A percentile compares a stretch with the other conserved stretches of the same genome.
phyloP scores from a whole-genome alignment of 2,113 vertebrate species.

The Uria aalge region DNA sequence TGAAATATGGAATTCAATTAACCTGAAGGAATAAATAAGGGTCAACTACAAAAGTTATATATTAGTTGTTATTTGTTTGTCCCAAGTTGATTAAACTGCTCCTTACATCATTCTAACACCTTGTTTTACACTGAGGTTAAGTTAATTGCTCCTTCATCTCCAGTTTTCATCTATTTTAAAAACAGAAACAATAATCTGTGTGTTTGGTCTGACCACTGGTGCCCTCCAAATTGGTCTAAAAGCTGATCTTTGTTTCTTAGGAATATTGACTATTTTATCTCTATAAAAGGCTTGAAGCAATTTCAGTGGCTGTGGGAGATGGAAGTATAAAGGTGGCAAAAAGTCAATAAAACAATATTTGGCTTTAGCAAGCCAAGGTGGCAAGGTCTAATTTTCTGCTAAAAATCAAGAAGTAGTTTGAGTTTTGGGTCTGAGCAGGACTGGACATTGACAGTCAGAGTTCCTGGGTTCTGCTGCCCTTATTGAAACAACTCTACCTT shows the following conservation, averaged over 20 bases:
- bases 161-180: background rate
- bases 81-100: background rate
- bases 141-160: background rate
- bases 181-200: background rate
- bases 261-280: background rate
- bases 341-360: background rate
- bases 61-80: background rate
- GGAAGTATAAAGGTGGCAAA: background rate
- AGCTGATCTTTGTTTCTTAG: background rate
- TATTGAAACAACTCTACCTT: background rate
- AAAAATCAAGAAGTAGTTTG: background rate
- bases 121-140: background rate
- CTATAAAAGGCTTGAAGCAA: background rate
- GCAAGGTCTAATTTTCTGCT: background rate
- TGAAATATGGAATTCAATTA: conserved; percentile 16
- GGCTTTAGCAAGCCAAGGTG: background rate
- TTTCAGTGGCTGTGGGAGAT: background rate
- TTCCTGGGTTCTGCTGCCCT: background rate
- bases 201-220: background rate
- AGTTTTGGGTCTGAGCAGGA: background rate
- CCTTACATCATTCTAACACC: background rate
- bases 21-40: background rate
- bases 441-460: background rate
- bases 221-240: background rate
- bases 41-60: background rate